Percentiles rank a stretch among this genome's conserved stretches.
phyloP scores from a whole-genome alignment of 2,113 vertebrate genomes.

The Colinus virginianus region DNA sequence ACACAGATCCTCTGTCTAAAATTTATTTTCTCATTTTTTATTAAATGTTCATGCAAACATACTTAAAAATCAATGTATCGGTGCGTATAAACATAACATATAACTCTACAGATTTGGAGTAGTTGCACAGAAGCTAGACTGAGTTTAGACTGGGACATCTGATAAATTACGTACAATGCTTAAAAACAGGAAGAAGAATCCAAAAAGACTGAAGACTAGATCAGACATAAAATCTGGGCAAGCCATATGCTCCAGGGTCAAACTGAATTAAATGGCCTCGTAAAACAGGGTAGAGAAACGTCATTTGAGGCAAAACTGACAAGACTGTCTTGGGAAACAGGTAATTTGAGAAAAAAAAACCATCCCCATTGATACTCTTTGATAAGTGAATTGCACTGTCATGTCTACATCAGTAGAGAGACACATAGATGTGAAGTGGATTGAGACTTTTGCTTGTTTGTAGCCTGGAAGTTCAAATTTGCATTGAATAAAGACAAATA shows the following conservation, averaged over 20 bases:
- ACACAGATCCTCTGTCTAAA: not conserved
- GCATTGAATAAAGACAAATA: not conserved
- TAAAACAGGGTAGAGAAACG: not conserved
- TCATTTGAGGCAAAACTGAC: not conserved
- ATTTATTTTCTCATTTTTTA: not conserved
- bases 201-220: not conserved
- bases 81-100: not conserved
- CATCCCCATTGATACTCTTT: rapidly evolving
- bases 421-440: rapidly evolving
- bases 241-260: not conserved
- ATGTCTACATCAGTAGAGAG: not conserved
- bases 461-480: not conserved
- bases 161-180: not conserved
- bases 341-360: rapidly evolving
- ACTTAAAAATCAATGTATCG: not conserved
- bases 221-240: not conserved
- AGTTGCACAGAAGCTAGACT: not conserved
- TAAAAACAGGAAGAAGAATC: not conserved
- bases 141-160: not conserved
- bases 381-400: not conserved
- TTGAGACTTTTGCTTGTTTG: not conserved
- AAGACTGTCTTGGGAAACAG: not conserved
- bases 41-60: not conserved
- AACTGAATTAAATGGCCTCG: not conserved
- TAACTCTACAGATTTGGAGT: not conserved